Base-by-base conservation (phyloP, 2,113 vertebrate species). In the Erpornis zantholeuca region DNA sequence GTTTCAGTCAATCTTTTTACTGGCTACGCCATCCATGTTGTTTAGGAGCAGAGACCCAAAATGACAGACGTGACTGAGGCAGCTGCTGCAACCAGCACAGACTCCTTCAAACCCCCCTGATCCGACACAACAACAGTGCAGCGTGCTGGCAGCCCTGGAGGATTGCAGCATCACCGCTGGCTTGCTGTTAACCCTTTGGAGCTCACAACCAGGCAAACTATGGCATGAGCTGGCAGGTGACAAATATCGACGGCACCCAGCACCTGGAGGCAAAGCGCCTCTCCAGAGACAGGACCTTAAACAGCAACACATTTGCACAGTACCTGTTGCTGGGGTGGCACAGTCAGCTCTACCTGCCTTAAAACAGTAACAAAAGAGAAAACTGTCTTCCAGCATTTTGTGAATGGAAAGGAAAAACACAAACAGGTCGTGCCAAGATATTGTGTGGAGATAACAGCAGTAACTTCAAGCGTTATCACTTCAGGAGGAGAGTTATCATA, bases 61-160 rank as follows among this genome's bases (percentile, higher is more conserved):
- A 97, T 92, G 94, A 80, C 88, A 83, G 91, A 82, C 83, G 5
- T 66, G 89, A 66, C 75, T 24, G 86, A 97, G 83, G 86, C 86
- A 82, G 94, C 95, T 72, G 94, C 92, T 81, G 87, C 68, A 96
- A 57, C 69, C 33, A 54, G 81, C 66, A 56, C 35, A 77, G 82
- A 82, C 84, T 95, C 88, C 73, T 85, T 54, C 78, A 23, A 53
- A n/a, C 40, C 59, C 78, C 66, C 60, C 54, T 17, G 59, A n/a
- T 95, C 80, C 54, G 79, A 59, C 84, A 97, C 88, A 91, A 44
- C 96, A 89, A 92, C 94, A 97, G 76, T 95, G 96, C 89, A 68
- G 90, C 88, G 1, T 81, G 86, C 93, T 95, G 96, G 95, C 92
- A 79, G 96, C 61, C 94, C 93, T 50, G 83, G 40, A 92, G 93